Conservation (phyloP, 2,888 invertebrate species). For the Rhaphigaster nebulosa region DNA sequence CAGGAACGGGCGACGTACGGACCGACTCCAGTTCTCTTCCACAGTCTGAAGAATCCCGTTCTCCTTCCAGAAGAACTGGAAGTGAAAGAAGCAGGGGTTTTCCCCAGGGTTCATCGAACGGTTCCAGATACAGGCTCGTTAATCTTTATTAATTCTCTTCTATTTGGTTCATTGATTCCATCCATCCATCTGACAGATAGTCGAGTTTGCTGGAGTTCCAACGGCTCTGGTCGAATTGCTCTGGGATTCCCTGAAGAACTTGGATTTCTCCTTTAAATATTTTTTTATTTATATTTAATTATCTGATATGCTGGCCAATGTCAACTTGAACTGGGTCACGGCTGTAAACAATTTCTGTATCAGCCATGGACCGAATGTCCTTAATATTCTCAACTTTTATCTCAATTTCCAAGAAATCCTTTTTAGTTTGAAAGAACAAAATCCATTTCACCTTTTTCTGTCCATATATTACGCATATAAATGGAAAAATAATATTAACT, state of each 20-base stretch:
- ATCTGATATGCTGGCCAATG: too few relatives aligned
- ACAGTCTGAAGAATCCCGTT: background rate
- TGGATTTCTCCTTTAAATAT: background rate
- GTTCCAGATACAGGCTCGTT: background rate
- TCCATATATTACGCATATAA: too few relatives aligned
- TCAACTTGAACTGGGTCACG: too few relatives aligned
- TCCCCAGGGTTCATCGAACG: slow-evolving; percentile 3
- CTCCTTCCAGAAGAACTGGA: background rate
- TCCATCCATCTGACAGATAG: background rate
- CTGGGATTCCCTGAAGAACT: background rate
- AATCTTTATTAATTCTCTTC: background rate
- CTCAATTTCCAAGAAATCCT: too few relatives aligned
- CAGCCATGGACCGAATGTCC: too few relatives aligned
- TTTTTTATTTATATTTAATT: too few relatives aligned
- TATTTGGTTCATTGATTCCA: background rate
- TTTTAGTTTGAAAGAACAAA: too few relatives aligned
- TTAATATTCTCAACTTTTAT: too few relatives aligned
- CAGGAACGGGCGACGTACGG: too few relatives aligned
- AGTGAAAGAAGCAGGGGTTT: background rate
- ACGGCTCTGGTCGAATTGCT: background rate
- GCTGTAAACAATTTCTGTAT: too few relatives aligned
- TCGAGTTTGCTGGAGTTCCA: background rate
- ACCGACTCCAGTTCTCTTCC: background rate
- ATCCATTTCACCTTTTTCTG: too few relatives aligned
- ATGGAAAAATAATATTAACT: too few relatives aligned